Evolutionary conservation across 2,888 invertebrate genomes (phyloP), one percentile per base, ranked within the genome.

Genomic region (Conchocele bisecta): DNA sequence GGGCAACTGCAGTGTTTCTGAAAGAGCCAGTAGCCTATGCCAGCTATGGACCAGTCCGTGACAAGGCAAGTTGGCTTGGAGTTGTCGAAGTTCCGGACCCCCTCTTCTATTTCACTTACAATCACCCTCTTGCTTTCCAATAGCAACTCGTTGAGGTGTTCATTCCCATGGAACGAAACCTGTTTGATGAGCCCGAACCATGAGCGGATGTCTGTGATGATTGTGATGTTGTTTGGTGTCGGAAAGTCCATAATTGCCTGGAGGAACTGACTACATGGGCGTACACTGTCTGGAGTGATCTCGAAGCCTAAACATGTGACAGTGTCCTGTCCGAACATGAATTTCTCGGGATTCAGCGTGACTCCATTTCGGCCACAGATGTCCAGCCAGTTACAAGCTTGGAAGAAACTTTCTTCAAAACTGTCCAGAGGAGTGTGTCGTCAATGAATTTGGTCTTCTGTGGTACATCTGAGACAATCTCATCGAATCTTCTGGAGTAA

Each of bases 131-230:
- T 48, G 54, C 65, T 31, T 68, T 70, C 39, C 54, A 35, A 22
- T 54, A 79, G 74, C 1, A 75, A 24, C 2, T 51, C n/a, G 1
- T 79, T 35, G 2, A 79, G 51, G 4, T 61, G n/a, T 20, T 56
- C 37, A 22, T 53, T 37, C 81, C 79, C 78, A 9, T 33, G 4
- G 28, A 82, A 79, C 2, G 76, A 65, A 1, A 82, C 81, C 56
- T 80, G 81, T 56, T 81, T 84, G 20, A 83, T 51, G 20, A 84
- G 74, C 2, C 79, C 79, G 59, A 84, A 84, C 83, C 83, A 84
- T 4, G 79, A 80, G 13, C 79, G 59, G 1, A 82, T 35, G 54
- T 80, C 82, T 4, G 81, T 82, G 33, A 77, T 76, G n/a, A n/a
- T n/a, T n/a, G n/a, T n/a, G n/a, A n/a, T n/a, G 54, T 71, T 68